phyloP scores from a whole-genome alignment of 2,113 vertebrate genomes.

The Oryzias celebensis region DNA sequence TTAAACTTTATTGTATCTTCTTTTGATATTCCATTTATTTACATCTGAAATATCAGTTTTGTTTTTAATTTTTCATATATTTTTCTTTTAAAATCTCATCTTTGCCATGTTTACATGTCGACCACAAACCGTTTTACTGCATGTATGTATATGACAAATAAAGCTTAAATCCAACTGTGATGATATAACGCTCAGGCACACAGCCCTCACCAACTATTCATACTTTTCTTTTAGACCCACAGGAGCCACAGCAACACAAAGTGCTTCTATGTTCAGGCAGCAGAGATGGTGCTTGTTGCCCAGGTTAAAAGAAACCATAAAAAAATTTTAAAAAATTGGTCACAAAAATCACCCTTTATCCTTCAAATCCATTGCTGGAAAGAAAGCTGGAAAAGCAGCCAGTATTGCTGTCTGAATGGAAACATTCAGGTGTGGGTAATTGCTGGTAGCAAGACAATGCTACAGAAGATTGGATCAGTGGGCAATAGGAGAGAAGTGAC shows the following conservation, averaged over 20 bases:
- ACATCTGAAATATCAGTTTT: too few relatives aligned
- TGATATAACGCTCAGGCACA: not conserved
- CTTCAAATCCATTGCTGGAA: conserved; percentile 39
- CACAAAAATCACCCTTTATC: conserved; percentile 22
- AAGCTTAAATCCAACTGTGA: too few relatives aligned
- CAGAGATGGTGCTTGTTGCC: conserved; percentile 15
- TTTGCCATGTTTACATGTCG: too few relatives aligned
- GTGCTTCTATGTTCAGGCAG: conserved; percentile 7
- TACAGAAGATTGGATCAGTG: conserved; percentile 55
- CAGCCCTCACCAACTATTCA: conserved; percentile 13
- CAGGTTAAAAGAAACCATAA: conserved; percentile 9
- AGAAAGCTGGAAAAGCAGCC: conserved; percentile 35
- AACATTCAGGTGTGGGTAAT: conserved; percentile 60
- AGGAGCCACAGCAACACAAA: conserved; percentile 12
- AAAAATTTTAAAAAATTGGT: conserved; percentile 14
- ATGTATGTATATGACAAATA: too few relatives aligned
- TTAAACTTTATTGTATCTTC: too few relatives aligned
- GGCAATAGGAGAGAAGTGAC: conserved; percentile 43
- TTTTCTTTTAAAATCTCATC: too few relatives aligned
- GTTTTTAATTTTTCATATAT: too few relatives aligned
- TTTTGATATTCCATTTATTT: too few relatives aligned
- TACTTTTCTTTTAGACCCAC: conserved; percentile 23
- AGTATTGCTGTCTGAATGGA: conserved; percentile 44
- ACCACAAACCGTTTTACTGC: too few relatives aligned
- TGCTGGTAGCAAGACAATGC: conserved; percentile 52